A percentile compares a stretch with the other conserved stretches of the same genome.
Conservation (phyloP, 1,140 invertebrate species). For the Formica exsecta region DNA sequence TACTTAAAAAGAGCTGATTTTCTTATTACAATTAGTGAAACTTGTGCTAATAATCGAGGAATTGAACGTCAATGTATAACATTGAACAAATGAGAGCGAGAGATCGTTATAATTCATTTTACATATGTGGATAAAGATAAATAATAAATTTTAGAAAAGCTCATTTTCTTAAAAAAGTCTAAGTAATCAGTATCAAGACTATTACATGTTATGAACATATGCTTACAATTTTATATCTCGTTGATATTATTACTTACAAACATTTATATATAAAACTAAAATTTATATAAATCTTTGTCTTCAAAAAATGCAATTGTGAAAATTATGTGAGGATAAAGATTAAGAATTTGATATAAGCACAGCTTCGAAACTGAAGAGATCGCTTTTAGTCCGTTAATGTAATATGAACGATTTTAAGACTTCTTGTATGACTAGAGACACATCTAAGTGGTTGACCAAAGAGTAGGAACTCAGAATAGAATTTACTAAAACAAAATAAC, state of each 20-base stretch:
- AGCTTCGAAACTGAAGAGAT: not conserved
- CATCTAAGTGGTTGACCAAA: not conserved
- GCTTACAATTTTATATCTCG: no score
- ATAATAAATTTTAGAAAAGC: no score
- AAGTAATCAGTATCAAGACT: no score
- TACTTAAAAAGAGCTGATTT: slow-evolving; percentile 10
- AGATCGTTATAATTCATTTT: no score
- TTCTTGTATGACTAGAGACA: slow-evolving; percentile 10
- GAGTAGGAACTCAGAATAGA: not conserved
- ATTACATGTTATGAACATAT: no score
- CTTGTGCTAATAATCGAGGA: not conserved
- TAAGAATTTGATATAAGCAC: not conserved
- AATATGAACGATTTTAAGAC: not conserved
- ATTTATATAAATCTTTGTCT: not conserved
- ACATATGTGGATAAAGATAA: no score
- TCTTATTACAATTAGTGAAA: not conserved
- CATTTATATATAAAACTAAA: not conserved
- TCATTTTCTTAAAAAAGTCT: no score
- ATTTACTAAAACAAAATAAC: slow-evolving; percentile 53
- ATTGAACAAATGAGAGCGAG: not conserved
- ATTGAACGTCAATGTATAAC: slow-evolving; percentile 21
- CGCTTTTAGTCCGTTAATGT: not conserved
- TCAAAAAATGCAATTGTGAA: not conserved
- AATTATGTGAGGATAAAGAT: not conserved
- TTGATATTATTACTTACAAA: no score